Percentiles rank a stretch among this genome's conserved stretches.
Conservation (phyloP, 2,797 vertebrate species). For the Diceros bicornis region DNA sequence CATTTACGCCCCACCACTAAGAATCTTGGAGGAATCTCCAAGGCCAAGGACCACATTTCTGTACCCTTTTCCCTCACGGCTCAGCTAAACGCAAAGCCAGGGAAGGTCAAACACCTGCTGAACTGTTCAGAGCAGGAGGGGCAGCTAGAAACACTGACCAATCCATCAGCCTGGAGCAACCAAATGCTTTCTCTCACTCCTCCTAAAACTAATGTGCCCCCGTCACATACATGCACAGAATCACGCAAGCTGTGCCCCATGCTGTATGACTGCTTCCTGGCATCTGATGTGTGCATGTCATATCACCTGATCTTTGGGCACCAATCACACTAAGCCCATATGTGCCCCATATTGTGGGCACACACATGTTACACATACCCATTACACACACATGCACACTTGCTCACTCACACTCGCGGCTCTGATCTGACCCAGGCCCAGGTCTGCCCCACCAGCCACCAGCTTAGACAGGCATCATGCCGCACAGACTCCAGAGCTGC, state of each 20-base stretch:
- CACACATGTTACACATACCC: not conserved
- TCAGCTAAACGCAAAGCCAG: slow-evolving; percentile 44
- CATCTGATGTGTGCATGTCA: not conserved
- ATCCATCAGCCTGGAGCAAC: not conserved
- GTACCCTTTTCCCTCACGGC: not conserved
- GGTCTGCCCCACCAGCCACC: not conserved
- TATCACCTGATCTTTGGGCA: not conserved
- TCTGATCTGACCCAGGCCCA: not conserved
- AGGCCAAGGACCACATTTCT: not conserved
- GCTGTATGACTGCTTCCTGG: not conserved
- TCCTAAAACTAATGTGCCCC: not conserved
- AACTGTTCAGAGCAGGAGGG: not conserved
- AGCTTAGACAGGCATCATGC: not conserved
- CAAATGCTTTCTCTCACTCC: not conserved
- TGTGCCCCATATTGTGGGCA: not conserved
- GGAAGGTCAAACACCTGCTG: slow-evolving; percentile 6
- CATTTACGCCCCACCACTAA: not conserved
- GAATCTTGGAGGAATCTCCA: not conserved
- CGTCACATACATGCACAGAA: not conserved
- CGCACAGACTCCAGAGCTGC: not conserved
- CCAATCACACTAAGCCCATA: not conserved
- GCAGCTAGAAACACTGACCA: not conserved
- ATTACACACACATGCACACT: not conserved
- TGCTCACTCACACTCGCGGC: not conserved
- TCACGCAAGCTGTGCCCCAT: not conserved